These are phyloP conservation scores for Poeciliopsis paucimaculata DNA, from an alignment of 2,797 vertebrate species.

Conservation along the genomic window DNA sequence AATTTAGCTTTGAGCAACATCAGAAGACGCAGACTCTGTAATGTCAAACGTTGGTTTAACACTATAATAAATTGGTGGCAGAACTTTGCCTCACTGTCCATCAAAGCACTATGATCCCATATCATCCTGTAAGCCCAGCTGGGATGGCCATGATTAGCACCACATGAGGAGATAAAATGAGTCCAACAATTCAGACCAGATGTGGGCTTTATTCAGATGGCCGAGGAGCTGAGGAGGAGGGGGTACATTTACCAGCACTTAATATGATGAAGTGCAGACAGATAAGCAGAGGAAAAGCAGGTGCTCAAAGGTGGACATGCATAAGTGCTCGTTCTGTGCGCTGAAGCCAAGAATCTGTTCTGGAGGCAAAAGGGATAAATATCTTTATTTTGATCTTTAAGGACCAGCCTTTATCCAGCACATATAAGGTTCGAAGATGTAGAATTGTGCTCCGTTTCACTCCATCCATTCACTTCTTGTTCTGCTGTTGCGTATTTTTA, in stretches of 20 bases:
- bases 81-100: slow-evolving; percentile 44
- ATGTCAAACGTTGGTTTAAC: slow-evolving; percentile 34
- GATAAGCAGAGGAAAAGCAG: slow-evolving; percentile 34
- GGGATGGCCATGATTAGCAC: slow-evolving; percentile 66
- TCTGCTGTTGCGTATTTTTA: slow-evolving; percentile 46
- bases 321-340: slow-evolving; percentile 11
- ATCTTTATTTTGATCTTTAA: slow-evolving; percentile 41
- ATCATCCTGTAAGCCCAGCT: slow-evolving; percentile 53
- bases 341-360: slow-evolving; percentile 57
- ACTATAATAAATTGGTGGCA: slow-evolving; percentile 39
- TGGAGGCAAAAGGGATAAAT: slow-evolving; percentile 50
- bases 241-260: slow-evolving; percentile 55
- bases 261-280: slow-evolving; percentile 52
- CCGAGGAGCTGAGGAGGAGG: slow-evolving; percentile 17
- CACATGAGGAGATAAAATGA: slow-evolving; percentile 66
- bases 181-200: slow-evolving; percentile 70
- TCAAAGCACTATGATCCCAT: slow-evolving; percentile 56
- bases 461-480: slow-evolving; percentile 46
- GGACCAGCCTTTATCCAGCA: slow-evolving; percentile 26
- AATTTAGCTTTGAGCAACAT: neutral
- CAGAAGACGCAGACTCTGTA: neutral
- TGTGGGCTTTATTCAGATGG: slow-evolving; percentile 58
- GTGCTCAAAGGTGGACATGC: slow-evolving; percentile 33
- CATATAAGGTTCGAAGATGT: slow-evolving; percentile 53
- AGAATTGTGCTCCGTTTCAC: slow-evolving; percentile 15